These are phyloP conservation scores for Polyergus mexicanus DNA, from an alignment of 1,140 invertebrate genomes.

Conservation along the genomic window DNA sequence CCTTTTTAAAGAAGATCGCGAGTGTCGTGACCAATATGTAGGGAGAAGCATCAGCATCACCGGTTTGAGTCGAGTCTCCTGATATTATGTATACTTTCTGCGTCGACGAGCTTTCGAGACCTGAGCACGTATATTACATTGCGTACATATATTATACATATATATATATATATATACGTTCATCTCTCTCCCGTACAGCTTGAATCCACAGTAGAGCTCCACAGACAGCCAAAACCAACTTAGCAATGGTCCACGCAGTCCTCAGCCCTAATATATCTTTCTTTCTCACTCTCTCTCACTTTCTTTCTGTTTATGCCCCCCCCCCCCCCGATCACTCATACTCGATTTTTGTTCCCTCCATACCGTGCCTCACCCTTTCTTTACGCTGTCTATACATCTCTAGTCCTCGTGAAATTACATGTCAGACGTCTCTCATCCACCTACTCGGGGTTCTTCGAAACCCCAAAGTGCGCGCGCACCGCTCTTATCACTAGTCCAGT, in stretches of 20 bases:
- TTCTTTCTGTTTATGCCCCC: constrained; percentile 19
- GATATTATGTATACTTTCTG: constrained; percentile 7
- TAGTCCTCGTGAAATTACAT: constrained; percentile 30
- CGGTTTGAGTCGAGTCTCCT: constrained; percentile 25
- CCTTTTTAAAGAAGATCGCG: constrained; percentile 40
- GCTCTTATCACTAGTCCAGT: constrained; percentile 21
- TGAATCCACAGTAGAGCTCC: constrained; percentile 57
- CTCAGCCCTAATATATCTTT: constrained; percentile 75
- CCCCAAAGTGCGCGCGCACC: constrained; percentile 18
- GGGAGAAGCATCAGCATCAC: constrained; percentile 22
- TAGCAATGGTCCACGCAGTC: constrained; percentile 85
- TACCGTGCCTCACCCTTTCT: background rate
- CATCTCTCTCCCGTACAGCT: constrained; percentile 26
- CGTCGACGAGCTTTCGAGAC: constrained; percentile 32
- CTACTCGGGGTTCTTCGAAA: background rate
- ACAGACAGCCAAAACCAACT: constrained; percentile 74
- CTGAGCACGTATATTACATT: constrained; percentile 19
- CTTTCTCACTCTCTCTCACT: constrained; percentile 43
- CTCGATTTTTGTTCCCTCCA: constrained; percentile 35
- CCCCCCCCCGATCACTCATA: constrained; percentile 54
- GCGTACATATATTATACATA: constrained; percentile 28
- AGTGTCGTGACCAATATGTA: constrained; percentile 58
- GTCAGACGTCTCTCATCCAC: constrained; percentile 10
- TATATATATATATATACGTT: constrained; percentile 21
- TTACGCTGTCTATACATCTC: constrained; percentile 1